These are phyloP conservation scores for Urocitellus parryii DNA, from an alignment of 2,113 vertebrate genomes.

Conservation along the genomic window DNA sequence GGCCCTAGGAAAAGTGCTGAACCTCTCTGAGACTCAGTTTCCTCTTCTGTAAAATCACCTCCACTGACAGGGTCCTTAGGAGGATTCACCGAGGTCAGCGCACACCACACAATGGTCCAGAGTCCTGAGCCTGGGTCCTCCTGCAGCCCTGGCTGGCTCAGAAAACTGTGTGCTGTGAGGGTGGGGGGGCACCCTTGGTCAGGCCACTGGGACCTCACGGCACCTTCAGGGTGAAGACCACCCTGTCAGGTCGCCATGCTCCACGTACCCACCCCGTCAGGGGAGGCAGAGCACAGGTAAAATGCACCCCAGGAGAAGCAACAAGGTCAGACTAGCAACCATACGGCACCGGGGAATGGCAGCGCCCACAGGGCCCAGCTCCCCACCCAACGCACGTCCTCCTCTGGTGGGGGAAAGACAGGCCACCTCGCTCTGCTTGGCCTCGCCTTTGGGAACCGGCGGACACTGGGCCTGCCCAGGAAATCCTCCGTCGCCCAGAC, in stretches of 20 bases:
- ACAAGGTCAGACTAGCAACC: no score
- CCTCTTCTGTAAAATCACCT: not conserved
- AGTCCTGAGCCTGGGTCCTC: not conserved
- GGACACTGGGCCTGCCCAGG: not conserved
- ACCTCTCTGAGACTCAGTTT: not conserved
- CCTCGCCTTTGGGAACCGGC: not conserved
- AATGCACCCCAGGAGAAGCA: not conserved
- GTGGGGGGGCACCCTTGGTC: not conserved
- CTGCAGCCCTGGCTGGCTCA: not conserved
- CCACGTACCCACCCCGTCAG: fast-evolving
- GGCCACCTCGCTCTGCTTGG: fast-evolving
- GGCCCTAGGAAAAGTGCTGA: not conserved
- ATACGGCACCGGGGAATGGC: not conserved
- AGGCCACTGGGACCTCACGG: not conserved
- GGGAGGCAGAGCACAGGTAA: not conserved
- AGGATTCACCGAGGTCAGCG: not conserved
- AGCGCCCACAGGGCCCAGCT: not conserved
- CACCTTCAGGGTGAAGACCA: not conserved
- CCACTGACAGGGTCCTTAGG: not conserved
- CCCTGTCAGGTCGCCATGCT: not conserved
- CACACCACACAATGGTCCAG: no score
- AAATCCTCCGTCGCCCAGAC: not conserved
- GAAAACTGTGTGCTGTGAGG: no score
- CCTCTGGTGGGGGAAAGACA: not conserved
- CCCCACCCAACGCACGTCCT: no score